Percentiles rank a stretch among this genome's conserved stretches.
Conservation (phyloP, 2,113 vertebrate species). For the Apeltes quadracus region DNA sequence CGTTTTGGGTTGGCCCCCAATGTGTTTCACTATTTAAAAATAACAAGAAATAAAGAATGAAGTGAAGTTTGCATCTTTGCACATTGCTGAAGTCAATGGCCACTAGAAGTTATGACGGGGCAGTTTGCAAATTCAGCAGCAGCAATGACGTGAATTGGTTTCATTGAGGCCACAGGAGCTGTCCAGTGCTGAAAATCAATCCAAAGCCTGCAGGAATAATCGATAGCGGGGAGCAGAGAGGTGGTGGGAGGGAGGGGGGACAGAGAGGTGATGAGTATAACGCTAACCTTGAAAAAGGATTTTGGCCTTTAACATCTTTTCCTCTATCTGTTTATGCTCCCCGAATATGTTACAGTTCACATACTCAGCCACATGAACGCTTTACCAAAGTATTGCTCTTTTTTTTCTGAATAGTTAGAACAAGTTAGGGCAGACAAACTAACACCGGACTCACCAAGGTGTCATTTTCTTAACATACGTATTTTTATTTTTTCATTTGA, state of each 20-base stretch:
- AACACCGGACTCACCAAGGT: background rate
- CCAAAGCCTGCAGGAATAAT: constrained; percentile 67
- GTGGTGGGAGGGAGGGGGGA: background rate
- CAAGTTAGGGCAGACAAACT: background rate
- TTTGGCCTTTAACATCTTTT: constrained; percentile 43
- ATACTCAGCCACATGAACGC: constrained; percentile 25
- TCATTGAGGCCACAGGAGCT: constrained; percentile 69
- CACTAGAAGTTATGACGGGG: constrained; percentile 53
- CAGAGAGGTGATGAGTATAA: constrained; percentile 10
- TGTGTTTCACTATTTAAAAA: background rate
- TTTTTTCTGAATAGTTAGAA: constrained; percentile 32
- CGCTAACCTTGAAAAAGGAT: constrained; percentile 53
- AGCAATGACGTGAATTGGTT: constrained; percentile 58
- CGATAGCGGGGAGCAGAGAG: constrained; percentile 40
- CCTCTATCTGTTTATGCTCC: constrained; percentile 29
- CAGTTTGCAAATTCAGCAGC: constrained; percentile 60
- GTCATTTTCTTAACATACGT: background rate
- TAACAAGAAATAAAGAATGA: background rate
- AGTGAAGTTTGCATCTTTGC: constrained; percentile 27
- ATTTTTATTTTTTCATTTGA: background rate
- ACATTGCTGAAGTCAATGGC: constrained; percentile 32
- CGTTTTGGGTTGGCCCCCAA: background rate
- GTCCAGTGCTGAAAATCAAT: constrained; percentile 78
- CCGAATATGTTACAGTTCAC: constrained; percentile 27
- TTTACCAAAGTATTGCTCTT: constrained; percentile 37